Evolutionary conservation across 2,888 invertebrate genomes (phyloP).

Genomic region (Drosophila antonietae): DNA sequence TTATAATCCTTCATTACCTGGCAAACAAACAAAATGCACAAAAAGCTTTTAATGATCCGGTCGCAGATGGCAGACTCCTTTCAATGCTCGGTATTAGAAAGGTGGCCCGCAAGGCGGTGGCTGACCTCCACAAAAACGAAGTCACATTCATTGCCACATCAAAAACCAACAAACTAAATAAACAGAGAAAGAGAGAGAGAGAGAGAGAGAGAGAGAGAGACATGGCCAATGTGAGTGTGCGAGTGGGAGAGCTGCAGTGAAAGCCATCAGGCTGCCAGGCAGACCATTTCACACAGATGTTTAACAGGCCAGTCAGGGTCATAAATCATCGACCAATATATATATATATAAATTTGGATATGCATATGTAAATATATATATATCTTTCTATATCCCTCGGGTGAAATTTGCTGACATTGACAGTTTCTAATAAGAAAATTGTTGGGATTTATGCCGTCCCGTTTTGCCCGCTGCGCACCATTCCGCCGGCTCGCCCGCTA

Average conservation of each 20-base stretch:
- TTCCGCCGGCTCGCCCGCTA: neutral
- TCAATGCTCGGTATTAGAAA: slow-evolving; percentile 66
- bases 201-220: neutral
- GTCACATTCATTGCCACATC: slow-evolving; percentile 33
- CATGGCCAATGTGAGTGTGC: neutral
- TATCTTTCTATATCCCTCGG: slow-evolving; percentile 42
- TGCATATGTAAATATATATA: slow-evolving; percentile 25
- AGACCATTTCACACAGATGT: slow-evolving; percentile 76
- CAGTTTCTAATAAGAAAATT: slow-evolving; percentile 76
- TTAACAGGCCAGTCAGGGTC: slow-evolving; percentile 70
- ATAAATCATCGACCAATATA: slow-evolving; percentile 70
- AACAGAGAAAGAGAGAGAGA: neutral
- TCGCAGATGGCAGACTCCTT: slow-evolving; percentile 60
- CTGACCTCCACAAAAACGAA: slow-evolving; percentile 70
- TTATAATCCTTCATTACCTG: slow-evolving; percentile 74
- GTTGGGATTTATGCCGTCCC: slow-evolving; percentile 63
- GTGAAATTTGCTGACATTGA: slow-evolving; percentile 68
- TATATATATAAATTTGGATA: slow-evolving; percentile 12
- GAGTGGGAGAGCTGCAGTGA: slow-evolving; percentile 50
- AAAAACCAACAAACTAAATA: slow-evolving; percentile 15
- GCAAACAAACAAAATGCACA: slow-evolving; percentile 35
- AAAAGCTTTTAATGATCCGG: slow-evolving; percentile 66
- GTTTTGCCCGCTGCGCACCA: slow-evolving; percentile 43
- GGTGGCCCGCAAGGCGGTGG: slow-evolving; percentile 74
- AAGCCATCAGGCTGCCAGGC: slow-evolving; percentile 59